These are phyloP conservation scores for Yoshiicerus persimilis DNA, from an alignment of 1,140 invertebrate species.

Conservation along the genomic window DNA sequence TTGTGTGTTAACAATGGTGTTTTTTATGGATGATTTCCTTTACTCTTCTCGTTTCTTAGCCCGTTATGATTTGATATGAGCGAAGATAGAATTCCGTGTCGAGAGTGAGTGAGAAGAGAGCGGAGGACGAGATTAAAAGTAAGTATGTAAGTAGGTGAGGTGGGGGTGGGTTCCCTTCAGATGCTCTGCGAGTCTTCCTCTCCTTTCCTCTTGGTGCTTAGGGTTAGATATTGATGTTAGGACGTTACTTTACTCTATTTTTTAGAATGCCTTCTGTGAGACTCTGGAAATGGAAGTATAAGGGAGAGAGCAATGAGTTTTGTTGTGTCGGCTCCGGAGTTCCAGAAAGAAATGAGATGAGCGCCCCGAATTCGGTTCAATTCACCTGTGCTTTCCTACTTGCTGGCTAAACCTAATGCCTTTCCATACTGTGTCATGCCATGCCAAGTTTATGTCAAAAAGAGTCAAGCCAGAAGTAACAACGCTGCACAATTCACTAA, in stretches of 20 bases:
- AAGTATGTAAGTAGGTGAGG: slow-evolving; percentile 15
- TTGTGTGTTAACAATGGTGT: neutral
- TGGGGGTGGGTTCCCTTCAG: neutral
- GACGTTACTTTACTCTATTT: neutral
- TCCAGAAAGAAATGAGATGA: slow-evolving; percentile 9
- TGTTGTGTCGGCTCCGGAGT: neutral
- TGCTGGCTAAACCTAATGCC: neutral
- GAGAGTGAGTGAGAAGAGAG: neutral
- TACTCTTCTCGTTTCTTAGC: neutral
- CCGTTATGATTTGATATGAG: neutral
- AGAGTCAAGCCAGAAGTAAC: neutral
- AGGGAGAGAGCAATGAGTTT: neutral
- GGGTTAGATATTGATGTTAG: neutral
- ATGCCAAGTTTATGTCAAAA: neutral
- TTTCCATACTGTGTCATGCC: neutral
- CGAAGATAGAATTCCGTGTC: neutral
- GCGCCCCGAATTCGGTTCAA: slow-evolving; percentile 17
- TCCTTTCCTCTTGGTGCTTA: neutral
- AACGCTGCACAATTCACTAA: neutral
- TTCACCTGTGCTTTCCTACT: neutral
- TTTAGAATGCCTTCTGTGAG: neutral
- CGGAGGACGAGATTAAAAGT: neutral
- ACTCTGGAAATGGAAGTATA: neutral
- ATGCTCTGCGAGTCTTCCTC: neutral
- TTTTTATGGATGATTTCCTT: neutral